These are phyloP conservation scores for Syngnathus rostellatus DNA, from an alignment of 2,797 vertebrate genomes.

Conservation along the genomic window DNA sequence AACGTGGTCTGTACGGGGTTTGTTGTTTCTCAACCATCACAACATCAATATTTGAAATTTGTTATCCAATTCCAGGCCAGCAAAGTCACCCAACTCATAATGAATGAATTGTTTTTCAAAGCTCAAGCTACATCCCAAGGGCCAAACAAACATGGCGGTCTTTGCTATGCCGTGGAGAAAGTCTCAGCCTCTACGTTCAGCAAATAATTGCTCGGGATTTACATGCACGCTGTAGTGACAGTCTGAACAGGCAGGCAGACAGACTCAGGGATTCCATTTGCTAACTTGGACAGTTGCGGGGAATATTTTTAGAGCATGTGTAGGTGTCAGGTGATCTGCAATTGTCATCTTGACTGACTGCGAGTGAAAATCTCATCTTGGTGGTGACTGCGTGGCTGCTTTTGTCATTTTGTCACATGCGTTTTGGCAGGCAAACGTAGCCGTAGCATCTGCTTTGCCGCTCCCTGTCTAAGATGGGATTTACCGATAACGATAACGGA, in stretches of 20 bases:
- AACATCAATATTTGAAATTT: neutral
- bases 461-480: constrained; percentile 47
- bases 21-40: no score
- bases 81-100: neutral
- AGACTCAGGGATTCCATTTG: constrained; percentile 15
- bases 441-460: constrained; percentile 29
- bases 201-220: constrained; percentile 8
- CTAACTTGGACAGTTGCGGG: constrained; percentile 7
- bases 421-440: constrained; percentile 37
- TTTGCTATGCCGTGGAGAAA: neutral
- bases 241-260: constrained; percentile 8
- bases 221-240: constrained; percentile 8
- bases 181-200: neutral
- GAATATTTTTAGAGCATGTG: constrained; percentile 29
- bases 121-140: neutral
- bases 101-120: neutral
- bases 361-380: constrained; percentile 42
- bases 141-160: neutral
- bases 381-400: constrained; percentile 34
- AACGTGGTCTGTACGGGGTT: no score
- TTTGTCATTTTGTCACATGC: constrained; percentile 46
- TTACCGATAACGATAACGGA: constrained; percentile 62
- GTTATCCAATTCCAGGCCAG: neutral
- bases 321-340: constrained; percentile 23
- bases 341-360: constrained; percentile 44